Base-by-base conservation (phyloP, 2,797 vertebrate genomes). In the Crenichthys baileyi region DNA sequence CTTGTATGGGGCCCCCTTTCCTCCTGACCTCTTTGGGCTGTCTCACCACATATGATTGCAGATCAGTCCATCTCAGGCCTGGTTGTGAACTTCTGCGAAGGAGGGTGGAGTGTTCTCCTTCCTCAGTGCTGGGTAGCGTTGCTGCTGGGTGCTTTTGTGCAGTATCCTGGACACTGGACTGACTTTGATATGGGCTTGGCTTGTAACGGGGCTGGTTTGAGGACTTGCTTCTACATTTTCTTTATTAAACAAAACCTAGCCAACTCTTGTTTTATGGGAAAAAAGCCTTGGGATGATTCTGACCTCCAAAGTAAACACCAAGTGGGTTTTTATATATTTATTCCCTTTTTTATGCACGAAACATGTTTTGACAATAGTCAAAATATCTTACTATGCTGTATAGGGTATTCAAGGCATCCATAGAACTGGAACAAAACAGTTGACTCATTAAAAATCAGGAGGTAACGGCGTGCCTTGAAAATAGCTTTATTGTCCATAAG, bases 401-500 rank as follows among this genome's bases (percentile, higher is more conserved):
- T 24, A 73, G 44, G 5, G 39, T 68, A 68, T 46, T 68, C 4
- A n/a, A 46, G 55, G 5, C 67, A 24, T 8, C 89, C 87, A 82
- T 83, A 77, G n/a, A 44, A n/a, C 26, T 60, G 73, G 61, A 46
- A 61, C 2, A 75, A 79, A 7, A 76, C 44, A 36, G 20, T n/a
- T 22, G 20, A 31, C 2, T 51, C 39, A 36, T 56, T 15, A 55
- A 22, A 36, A 56, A 77, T n/a, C 36, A 55, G 29, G 3, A 55
- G 46, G 74, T 31, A 67, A 86, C 82, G 70, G 46, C 7, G 16
- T 83, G 85, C 77, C 91, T 92, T 90, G 86, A 95, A 94, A 96
- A 94, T 92, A 95, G 90, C 87, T 95, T 95, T 96, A 96, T 95
- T 96, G 92, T 94, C 88, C 85, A 94, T 95, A 95, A 93, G 93